phyloP scores from a whole-genome alignment of 2,113 vertebrate genomes.

The Cacatua alba region DNA sequence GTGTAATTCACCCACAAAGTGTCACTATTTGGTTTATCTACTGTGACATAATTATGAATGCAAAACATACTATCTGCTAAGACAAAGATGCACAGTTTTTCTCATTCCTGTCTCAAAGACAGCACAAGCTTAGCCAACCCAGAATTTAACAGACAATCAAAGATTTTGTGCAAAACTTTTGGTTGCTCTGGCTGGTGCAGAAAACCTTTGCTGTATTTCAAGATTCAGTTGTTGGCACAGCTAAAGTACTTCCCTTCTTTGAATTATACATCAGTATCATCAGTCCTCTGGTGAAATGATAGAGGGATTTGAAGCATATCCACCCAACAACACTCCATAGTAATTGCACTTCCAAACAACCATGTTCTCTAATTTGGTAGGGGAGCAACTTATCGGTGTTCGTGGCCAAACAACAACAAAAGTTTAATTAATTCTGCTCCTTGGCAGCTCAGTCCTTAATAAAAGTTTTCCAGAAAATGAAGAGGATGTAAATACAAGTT shows the following conservation, averaged over 20 bases:
- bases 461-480: neutral
- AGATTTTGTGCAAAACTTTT: neutral
- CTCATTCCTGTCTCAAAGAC: neutral
- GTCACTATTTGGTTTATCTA: neutral
- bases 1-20: neutral
- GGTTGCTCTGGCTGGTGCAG: neutral
- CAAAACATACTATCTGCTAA: neutral
- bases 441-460: neutral
- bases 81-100: neutral
- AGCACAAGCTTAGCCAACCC: neutral
- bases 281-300: neutral
- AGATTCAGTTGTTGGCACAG: neutral
- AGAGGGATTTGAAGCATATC: neutral
- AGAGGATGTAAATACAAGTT: neutral
- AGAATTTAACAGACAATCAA: neutral
- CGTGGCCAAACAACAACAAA: neutral
- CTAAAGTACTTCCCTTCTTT: neutral
- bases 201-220: neutral
- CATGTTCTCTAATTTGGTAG: neutral
- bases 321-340: neutral
- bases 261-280: neutral
- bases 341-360: neutral
- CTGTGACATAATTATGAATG: neutral
- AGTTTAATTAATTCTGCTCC: neutral
- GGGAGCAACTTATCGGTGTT: neutral